Percentiles rank a stretch among this genome's conserved stretches.
phyloP scores from a whole-genome alignment of 2,888 invertebrate species.

The Gortyna flavago region DNA sequence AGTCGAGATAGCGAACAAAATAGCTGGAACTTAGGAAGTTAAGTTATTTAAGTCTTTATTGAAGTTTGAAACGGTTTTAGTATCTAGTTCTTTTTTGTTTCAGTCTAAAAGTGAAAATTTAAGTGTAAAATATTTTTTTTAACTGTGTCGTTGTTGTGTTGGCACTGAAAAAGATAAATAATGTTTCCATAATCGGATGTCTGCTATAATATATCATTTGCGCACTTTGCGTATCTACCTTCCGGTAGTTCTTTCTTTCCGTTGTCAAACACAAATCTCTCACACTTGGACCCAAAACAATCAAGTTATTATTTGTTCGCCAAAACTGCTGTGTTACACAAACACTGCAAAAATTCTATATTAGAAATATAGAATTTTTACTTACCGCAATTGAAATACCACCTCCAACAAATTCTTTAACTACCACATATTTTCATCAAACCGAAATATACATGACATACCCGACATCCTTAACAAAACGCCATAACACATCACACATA shows the following conservation, averaged over 20 bases:
- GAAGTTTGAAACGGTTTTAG: slow-evolving; percentile 11
- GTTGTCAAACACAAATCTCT: not conserved
- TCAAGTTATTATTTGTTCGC: not conserved
- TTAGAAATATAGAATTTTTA: too few relatives aligned
- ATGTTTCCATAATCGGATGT: not conserved
- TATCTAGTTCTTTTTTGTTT: not conserved
- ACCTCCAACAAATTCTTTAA: slow-evolving; percentile 12
- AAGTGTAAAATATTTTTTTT: not conserved
- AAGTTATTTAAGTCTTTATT: slow-evolving; percentile 48
- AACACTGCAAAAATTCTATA: not conserved
- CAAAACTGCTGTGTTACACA: not conserved
- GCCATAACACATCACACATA: slow-evolving; percentile 10
- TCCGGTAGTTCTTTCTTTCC: not conserved
- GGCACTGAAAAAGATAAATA: not conserved
- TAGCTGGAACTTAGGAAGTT: slow-evolving; percentile 32
- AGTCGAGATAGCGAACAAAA: slow-evolving; percentile 37
- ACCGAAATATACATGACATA: not conserved
- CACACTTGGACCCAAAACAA: too few relatives aligned
- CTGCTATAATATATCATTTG: not conserved
- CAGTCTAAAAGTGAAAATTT: not conserved
- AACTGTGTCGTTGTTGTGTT: not conserved
- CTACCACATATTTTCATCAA: not conserved
- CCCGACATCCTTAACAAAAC: slow-evolving; percentile 17
- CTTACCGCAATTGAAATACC: not conserved
- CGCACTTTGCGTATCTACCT: not conserved